phyloP scores from a whole-genome alignment of 2,797 vertebrate genomes.

The Prionace glauca region DNA sequence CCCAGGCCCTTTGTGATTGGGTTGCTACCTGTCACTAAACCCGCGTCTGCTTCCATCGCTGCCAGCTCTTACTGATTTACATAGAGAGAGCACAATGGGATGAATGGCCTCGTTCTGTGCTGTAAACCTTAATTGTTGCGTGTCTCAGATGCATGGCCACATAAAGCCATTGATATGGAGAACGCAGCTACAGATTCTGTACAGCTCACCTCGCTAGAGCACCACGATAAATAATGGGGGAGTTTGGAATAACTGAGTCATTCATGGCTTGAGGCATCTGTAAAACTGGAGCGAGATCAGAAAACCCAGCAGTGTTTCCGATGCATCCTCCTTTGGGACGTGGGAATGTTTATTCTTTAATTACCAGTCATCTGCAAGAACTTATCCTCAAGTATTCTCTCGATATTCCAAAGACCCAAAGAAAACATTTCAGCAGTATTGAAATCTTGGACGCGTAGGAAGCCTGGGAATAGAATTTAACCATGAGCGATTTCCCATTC shows the following conservation, averaged over 20 bases:
- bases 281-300: neutral
- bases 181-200: neutral
- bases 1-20: too few species aligned
- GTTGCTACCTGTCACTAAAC: neutral
- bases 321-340: neutral
- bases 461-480: neutral
- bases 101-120: neutral
- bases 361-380: neutral
- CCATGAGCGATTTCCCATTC: neutral
- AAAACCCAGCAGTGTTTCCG: neutral
- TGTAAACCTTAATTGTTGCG: neutral
- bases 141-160: neutral
- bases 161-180: neutral
- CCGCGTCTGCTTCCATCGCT: too few species aligned
- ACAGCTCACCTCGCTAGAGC: neutral
- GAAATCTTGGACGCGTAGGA: neutral
- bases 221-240: neutral
- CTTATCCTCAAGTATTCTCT: neutral
- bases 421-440: neutral
- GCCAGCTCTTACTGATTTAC: neutral
- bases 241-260: neutral
- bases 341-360: neutral
- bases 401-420: neutral
- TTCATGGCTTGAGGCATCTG: neutral
- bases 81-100: neutral